Evolutionary conservation across 2,888 invertebrate genomes (phyloP).

Genomic region (Pandemis cinnamomeana): DNA sequence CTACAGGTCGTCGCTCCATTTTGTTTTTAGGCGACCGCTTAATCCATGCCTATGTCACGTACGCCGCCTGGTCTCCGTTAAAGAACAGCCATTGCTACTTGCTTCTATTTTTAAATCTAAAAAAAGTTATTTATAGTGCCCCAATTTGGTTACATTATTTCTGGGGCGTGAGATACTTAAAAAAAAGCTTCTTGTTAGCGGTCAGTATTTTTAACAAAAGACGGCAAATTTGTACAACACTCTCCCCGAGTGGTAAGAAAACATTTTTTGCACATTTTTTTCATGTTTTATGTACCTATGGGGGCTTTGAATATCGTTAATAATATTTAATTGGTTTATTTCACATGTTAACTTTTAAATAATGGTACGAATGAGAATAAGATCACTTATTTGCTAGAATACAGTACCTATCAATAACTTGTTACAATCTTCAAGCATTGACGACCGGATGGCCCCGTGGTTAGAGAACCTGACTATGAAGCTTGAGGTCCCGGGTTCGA

Average conservation of each 20-base stretch:
- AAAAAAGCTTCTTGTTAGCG: slow-evolving; percentile 65
- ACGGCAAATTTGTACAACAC: slow-evolving; percentile 65
- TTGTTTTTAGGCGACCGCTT: too few species aligned
- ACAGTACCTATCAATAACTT: too few species aligned
- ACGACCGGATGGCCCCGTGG: too few species aligned
- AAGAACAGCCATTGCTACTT: too few species aligned
- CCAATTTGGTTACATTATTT: slow-evolving; percentile 44
- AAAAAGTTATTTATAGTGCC: slow-evolving; percentile 15
- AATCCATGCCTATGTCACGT: too few species aligned
- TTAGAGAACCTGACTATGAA: too few species aligned
- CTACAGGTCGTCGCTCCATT: too few species aligned
- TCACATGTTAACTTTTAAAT: slow-evolving; percentile 15
- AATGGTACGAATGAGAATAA: background rate
- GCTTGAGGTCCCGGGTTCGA: too few species aligned
- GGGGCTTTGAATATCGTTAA: background rate
- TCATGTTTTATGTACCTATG: slow-evolving; percentile 13
- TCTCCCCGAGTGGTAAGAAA: slow-evolving; percentile 61
- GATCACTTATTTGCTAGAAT: too few species aligned
- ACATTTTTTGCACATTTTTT: slow-evolving; percentile 52
- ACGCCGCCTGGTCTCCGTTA: too few species aligned
- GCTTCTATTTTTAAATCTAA: too few species aligned
- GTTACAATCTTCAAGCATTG: too few species aligned
- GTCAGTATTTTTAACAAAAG: slow-evolving; percentile 61
- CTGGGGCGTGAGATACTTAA: slow-evolving; percentile 61
- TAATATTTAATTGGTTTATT: slow-evolving; percentile 34